phyloP scores from a whole-genome alignment of 2,797 vertebrate genomes.

The Muscicapa comitata region DNA sequence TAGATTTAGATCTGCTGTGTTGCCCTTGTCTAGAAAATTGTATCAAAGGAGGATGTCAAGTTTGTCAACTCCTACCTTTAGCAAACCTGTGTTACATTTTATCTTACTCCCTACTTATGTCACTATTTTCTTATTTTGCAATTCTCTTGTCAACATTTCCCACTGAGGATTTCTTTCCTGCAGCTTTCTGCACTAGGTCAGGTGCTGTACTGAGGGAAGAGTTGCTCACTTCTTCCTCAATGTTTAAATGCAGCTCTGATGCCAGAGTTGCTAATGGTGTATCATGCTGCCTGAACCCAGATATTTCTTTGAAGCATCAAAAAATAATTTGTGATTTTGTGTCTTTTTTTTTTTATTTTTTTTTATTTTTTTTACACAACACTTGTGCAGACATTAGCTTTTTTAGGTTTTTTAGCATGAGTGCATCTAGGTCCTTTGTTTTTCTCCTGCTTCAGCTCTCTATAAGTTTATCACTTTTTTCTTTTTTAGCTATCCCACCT shows the following conservation, averaged over 20 bases:
- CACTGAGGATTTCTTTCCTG: not conserved
- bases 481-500: not conserved
- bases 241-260: not conserved
- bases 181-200: not conserved
- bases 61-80: constrained; percentile 39
- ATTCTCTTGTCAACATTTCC: constrained; percentile 2
- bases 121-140: not conserved
- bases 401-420: not conserved
- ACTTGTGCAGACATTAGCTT: not conserved
- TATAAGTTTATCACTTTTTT: not conserved
- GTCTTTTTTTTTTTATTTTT: not conserved
- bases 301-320: not conserved
- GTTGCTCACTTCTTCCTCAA: not conserved
- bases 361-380: not conserved
- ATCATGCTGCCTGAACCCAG: not conserved
- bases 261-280: not conserved
- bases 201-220: not conserved
- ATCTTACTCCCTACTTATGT: constrained; percentile 3
- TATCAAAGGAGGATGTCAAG: constrained; percentile 44
- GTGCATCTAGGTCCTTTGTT: not conserved
- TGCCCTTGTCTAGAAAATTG: not conserved
- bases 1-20: not conserved
- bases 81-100: constrained; percentile 31
- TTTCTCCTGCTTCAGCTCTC: not conserved
- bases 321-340: not conserved